phyloP scores from a whole-genome alignment of 2,888 invertebrate genomes.

The Beris chalybata region DNA sequence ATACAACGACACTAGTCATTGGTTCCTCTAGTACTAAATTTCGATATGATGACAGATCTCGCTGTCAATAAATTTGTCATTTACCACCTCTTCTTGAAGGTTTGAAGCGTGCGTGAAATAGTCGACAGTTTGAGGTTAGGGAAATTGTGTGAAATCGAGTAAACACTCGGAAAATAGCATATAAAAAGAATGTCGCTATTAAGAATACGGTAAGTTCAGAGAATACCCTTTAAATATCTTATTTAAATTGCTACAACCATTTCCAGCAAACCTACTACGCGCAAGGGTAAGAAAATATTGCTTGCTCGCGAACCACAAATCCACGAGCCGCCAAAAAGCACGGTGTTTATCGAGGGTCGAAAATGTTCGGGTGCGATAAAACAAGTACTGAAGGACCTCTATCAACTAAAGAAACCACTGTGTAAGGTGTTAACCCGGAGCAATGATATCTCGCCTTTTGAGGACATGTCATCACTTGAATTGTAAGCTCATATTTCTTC shows the following conservation, averaged over 20 bases:
- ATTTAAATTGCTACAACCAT: slow-evolving; percentile 30
- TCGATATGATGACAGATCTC: too few species aligned
- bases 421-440: slow-evolving; percentile 74
- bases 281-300: slow-evolving; percentile 82
- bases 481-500: slow-evolving; percentile 57
- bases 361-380: slow-evolving; percentile 73
- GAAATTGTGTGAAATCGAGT: neutral
- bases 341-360: slow-evolving; percentile 82
- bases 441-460: slow-evolving; percentile 91
- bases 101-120: too few species aligned
- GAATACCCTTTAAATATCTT: neutral
- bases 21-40: too few species aligned
- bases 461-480: slow-evolving; percentile 82
- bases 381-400: slow-evolving; percentile 81
- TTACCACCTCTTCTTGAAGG: too few species aligned
- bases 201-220: slow-evolving; percentile 21
- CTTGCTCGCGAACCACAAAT: slow-evolving; percentile 82
- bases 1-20: too few species aligned
- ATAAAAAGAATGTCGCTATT: slow-evolving; percentile 16
- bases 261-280: slow-evolving; percentile 84
- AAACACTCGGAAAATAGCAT: slow-evolving; percentile 2
- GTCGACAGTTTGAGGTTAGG: too few species aligned
- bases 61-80: too few species aligned
- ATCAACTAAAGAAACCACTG: slow-evolving; percentile 83
- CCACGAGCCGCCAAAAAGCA: slow-evolving; percentile 82